Evolutionary conservation across 2,888 invertebrate genomes (phyloP), one percentile per base, ranked within the genome.

Genomic region (Nebria brevicollis): DNA sequence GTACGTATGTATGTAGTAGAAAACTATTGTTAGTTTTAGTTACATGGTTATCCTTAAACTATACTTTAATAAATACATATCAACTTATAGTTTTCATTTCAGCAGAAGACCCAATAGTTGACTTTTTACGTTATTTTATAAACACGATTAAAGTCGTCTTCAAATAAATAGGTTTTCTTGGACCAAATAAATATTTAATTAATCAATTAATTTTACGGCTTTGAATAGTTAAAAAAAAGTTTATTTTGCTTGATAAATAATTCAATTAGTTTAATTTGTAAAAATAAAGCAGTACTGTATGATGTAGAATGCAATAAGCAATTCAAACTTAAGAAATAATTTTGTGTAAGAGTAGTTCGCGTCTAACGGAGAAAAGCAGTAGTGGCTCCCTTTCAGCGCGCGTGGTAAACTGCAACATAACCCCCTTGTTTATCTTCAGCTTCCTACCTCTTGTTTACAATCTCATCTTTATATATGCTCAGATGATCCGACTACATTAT

Each of bases 401-500:
- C 68, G 20, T 20, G 68, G 68, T 26, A 68, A 72, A 15, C 79
- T 66, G 65, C 74, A 74, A 79, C 79, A 54, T 54, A 54, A 54
- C 74, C 79, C 41, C 41, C 66, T 73, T 79, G 79, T 79, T 79
- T 79, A 79, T 79, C 79, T 79, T 79, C 42, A 34, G 43, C 79
- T 79, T 72, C 75, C 80, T 81, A 81, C 81, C 81, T 81, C 81
- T 81, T 81, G 81, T 81, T 81, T 81, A 76, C 81, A 75, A 75
- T 81, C 76, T 70, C 81, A 81, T 81, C 81, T 76, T 81, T 81
- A 70, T 81, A 81, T 81, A 81, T 81, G 81, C 81, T 76, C 76
- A 81, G 81, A 81, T 81, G 75, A 81, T 81, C 81, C 76, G 81
- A 75, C 81, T 81, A 76, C 81, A 81, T 81, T 81, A 81, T 81